phyloP scores from a whole-genome alignment of 92 coral and sea anemone genomes.

The Parazoanthus darwini region DNA sequence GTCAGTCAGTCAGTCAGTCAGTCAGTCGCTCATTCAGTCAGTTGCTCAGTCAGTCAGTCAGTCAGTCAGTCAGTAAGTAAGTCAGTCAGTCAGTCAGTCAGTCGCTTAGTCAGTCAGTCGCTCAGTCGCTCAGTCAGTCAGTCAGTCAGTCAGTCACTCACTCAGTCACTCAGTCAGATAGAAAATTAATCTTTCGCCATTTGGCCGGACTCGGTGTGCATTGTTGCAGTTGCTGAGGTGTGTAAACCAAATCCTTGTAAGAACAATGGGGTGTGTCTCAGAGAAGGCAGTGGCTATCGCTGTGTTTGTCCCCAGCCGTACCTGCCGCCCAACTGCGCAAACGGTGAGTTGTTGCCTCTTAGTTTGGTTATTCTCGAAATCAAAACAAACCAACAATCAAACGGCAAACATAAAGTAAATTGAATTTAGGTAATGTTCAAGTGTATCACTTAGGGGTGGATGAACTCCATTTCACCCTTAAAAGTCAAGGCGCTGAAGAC shows the following conservation, averaged over 20 bases:
- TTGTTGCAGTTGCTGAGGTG: neutral
- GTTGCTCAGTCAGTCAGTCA: too few species aligned
- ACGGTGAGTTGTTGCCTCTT: neutral
- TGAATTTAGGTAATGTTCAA: too few species aligned
- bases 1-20: too few species aligned
- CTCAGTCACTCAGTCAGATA: neutral
- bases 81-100: neutral
- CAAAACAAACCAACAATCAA: neutral
- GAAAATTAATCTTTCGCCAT: neutral
- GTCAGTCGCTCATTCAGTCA: too few species aligned
- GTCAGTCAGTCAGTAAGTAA: neutral
- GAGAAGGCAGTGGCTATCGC: conserved; percentile 5
- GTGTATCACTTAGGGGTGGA: too few species aligned
- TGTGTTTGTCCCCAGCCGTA: conserved; percentile 24
- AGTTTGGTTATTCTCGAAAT: neutral
- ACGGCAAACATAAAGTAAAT: neutral
- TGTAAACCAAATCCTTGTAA: conserved; percentile 37
- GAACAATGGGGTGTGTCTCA: conserved; percentile 18
- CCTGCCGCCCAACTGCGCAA: conserved; percentile 32
- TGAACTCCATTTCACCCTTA: too few species aligned
- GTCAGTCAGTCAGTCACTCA: too few species aligned
- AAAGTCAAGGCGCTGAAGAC: too few species aligned
- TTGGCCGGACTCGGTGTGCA: neutral
- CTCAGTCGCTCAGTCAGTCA: neutral
- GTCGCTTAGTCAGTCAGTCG: neutral